These are phyloP conservation scores for Okamejei kenojei DNA, from an alignment of 2,797 vertebrate species.

Conservation along the genomic window DNA sequence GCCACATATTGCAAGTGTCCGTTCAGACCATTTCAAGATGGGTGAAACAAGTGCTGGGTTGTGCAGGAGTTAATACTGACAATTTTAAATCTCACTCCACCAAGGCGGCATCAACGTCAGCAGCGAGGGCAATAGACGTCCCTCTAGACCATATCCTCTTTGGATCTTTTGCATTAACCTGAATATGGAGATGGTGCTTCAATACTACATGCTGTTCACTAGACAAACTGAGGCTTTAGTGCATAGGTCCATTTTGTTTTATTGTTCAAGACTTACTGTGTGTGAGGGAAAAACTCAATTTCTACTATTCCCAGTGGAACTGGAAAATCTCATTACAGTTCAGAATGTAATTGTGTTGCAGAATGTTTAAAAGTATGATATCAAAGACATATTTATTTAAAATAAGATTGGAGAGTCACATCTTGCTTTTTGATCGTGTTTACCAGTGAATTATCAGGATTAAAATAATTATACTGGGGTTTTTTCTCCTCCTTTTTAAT, in stretches of 20 bases:
- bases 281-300: neutral
- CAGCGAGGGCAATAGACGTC: no score
- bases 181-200: neutral
- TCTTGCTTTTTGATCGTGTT: neutral
- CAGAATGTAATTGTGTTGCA: neutral
- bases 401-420: neutral
- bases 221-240: neutral
- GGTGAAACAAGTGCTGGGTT: no score
- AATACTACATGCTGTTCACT: neutral
- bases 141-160: no score
- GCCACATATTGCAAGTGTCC: no score
- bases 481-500: neutral
- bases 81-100: no score
- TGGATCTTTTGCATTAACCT: neutral
- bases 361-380: conserved; percentile 12
- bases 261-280: neutral
- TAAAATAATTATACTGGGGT: neutral
- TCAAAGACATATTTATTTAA: conserved; percentile 10
- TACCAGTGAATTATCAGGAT: neutral
- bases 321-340: neutral
- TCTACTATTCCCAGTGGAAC: neutral
- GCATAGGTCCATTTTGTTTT: neutral
- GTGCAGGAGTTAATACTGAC: no score
- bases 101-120: no score
- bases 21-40: no score